Evolutionary conservation across 2,113 vertebrate genomes (phyloP).

Genomic region (Serilophus lunatus): DNA sequence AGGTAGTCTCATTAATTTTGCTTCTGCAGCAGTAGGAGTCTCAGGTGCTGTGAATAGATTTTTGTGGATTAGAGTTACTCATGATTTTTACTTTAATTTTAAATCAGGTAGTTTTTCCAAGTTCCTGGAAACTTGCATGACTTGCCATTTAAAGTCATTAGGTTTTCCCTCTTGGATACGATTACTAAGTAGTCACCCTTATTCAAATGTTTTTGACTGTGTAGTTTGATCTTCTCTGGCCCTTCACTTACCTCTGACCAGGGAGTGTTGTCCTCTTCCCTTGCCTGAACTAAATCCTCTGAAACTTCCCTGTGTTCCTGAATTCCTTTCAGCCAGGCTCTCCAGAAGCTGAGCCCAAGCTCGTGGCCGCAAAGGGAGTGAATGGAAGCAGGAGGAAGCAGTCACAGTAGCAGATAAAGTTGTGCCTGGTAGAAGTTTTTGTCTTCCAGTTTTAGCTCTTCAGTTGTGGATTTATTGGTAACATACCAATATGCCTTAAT

Average conservation of each 20-base stretch:
- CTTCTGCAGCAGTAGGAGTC: background rate
- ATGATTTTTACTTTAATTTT: background rate
- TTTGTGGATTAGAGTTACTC: background rate
- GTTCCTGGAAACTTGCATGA: conserved; percentile 2
- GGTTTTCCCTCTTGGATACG: background rate
- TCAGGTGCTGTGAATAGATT: background rate
- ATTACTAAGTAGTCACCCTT: background rate
- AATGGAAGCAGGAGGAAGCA: background rate
- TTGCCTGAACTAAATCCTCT: background rate
- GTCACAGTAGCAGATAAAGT: background rate
- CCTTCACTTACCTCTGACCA: background rate
- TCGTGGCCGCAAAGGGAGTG: background rate
- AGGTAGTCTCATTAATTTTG: background rate
- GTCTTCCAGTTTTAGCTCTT: background rate
- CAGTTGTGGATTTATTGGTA: background rate
- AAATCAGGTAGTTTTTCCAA: background rate
- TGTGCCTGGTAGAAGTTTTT: background rate
- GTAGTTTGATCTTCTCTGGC: background rate
- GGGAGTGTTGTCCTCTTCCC: background rate
- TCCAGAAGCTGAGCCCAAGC: background rate
- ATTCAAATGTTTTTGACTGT: background rate
- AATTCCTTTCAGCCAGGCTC: background rate
- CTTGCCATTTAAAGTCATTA: background rate
- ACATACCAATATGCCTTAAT: background rate
- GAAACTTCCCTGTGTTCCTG: background rate